Evolutionary conservation across 2,113 vertebrate genomes (phyloP), one percentile per base, ranked within the genome.

Genomic region (Strigops habroptila): DNA sequence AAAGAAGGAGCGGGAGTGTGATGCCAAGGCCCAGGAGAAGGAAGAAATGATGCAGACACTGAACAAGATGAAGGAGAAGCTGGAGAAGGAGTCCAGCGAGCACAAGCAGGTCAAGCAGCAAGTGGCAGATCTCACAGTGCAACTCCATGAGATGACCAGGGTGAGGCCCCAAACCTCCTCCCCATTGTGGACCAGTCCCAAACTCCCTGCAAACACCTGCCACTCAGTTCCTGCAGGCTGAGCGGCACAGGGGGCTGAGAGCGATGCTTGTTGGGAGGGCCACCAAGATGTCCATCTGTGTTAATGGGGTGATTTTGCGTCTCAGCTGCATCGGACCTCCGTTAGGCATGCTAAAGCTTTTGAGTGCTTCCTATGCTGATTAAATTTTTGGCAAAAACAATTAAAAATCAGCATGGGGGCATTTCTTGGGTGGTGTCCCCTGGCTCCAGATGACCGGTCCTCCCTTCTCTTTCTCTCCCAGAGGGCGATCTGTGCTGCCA

Each of bases 31-130:
- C 25, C 99, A 99, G 95, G 99, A 99, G 98, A 99, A 99, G 90
- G 99, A 99, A 31, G 99, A 99, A 95, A 99, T 99, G 99, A 99
- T 99, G 99, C 99, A 99, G 97, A 99, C 99, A 0, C 98, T 99
- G 94, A 99, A 99, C 97, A 99, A 99, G 97, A 99, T 99, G 99
- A 99, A 99, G 97, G 99, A 99, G 97, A 99, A 99, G 91, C 98
- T 99, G 87, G 99, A 99, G 87, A 99, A 99, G 93, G 99, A 99
- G 96, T 98, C 98, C 35, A 98, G 93, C 0, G 99, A 99, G 97
- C 98, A 99, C 96, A 99, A 99, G 96, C 98, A 98, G 80, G 99
- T 99, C 95, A 99, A 99, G 94, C 99, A 99, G 97, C 99, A 99
- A 94, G 99, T 99, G 97, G 97, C 98, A 0, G 99, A 99, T 59